Evolutionary conservation across 2,113 vertebrate genomes (phyloP), one percentile per base, ranked within the genome.

Genomic region (Corythornis cristatus): DNA sequence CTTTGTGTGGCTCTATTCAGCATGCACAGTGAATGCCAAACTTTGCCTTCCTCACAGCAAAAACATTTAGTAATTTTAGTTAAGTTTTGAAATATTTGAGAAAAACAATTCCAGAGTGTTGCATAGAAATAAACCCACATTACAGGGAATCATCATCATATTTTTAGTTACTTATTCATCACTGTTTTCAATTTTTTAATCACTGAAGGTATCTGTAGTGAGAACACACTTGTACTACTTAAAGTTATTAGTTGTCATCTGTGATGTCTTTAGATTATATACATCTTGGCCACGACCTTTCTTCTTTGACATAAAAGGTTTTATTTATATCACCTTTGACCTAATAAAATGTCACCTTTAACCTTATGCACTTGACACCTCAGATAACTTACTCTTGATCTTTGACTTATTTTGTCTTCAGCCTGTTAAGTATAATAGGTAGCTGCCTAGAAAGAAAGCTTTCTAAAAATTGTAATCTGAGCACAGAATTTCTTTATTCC

Each of bases 161-260:
- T 83, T 88, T 53, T 31, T 56, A 54, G 84, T 86, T 95, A 61
- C 45, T 96, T 89, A 76, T 33, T 96, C 60, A 65, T 79, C 20
- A 37, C 40, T 45, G 53, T 51, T 91, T 91, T 89, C 92, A 86
- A 46, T 94, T 98, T 92, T 96, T 97, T 91, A 96, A 97, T 97
- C 94, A 89, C 50, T 73, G 51, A 85, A 93, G 91, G 18, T 96
- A 89, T 87, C 93, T 96, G 22, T 94, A 93, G 91, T 79, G 94
- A 95, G 79, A 96, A 95, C 94, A 91, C 54, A 85, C 74, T 97
- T 93, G 94, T 97, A 88, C 92, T 97, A 97, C 97, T 98, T 98
- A 97, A 97, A 97, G 96, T 98, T 98, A 98, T 98, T 98, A 96
- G 97, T 98, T 99, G 98, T 98, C 98, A 98, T 97, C 95, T 98